These are phyloP conservation scores for Sciurus vulgaris DNA, from an alignment of 2,797 vertebrate species.

Conservation along the genomic window DNA sequence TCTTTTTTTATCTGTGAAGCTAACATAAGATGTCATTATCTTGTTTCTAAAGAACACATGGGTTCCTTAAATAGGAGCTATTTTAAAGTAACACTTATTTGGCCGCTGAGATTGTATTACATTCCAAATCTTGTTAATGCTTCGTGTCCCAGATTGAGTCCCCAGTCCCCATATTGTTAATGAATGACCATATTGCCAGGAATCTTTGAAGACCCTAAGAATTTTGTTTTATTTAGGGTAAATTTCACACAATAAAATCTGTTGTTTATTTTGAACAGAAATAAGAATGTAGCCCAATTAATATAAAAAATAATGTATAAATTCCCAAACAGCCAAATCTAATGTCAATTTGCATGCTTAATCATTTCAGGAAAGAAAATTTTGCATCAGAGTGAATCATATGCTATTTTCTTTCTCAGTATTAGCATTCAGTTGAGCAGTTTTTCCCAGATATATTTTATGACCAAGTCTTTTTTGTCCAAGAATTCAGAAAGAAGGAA, in stretches of 20 bases:
- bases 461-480: background rate
- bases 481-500: background rate
- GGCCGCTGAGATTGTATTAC: background rate
- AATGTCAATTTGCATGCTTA: background rate
- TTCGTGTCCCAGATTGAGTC: background rate
- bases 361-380: slow-evolving; percentile 37
- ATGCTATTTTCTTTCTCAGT: background rate
- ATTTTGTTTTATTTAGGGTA: slow-evolving; percentile 46
- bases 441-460: slow-evolving; percentile 37
- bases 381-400: background rate
- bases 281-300: slow-evolving; percentile 16
- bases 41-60: background rate
- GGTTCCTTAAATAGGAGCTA: slow-evolving; percentile 35
- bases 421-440: background rate
- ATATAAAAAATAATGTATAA: slow-evolving; percentile 29
- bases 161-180: slow-evolving; percentile 5
- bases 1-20: slow-evolving; percentile 47
- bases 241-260: background rate
- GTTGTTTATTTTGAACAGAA: slow-evolving; percentile 49
- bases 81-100: slow-evolving; percentile 58
- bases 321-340: background rate
- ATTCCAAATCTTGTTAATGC: slow-evolving; percentile 56
- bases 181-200: slow-evolving; percentile 24
- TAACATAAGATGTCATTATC: slow-evolving; percentile 26
- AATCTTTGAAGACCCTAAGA: slow-evolving; percentile 21